A percentile compares a stretch with the other conserved stretches of the same genome.
These are phyloP conservation scores for Myripristis jacobus DNA, from an alignment of 2,797 vertebrate species.

Conservation along the genomic window DNA sequence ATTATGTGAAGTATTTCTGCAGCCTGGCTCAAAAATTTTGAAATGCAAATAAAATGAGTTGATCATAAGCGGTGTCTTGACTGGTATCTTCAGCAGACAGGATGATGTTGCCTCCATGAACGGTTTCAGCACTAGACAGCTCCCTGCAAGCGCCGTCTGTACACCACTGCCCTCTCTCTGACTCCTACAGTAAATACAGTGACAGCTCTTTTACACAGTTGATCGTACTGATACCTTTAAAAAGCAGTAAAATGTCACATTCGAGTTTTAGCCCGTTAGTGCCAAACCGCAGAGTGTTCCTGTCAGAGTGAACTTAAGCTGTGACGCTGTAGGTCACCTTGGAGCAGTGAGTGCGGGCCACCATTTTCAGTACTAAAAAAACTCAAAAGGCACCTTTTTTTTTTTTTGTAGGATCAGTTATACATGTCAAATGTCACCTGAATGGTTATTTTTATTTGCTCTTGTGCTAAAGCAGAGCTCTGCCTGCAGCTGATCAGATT, in stretches of 20 bases:
- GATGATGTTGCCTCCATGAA: not conserved
- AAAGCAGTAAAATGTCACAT: not conserved
- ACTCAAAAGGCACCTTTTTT: not conserved
- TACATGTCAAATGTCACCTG: conserved; percentile 26
- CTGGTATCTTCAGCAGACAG: not conserved
- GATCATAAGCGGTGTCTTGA: not conserved
- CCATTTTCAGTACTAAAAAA: not conserved
- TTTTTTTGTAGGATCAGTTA: not conserved
- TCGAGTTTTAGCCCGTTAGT: not conserved
- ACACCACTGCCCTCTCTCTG: conserved; percentile 21
- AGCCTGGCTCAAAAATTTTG: conserved; percentile 33
- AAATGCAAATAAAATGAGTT: conserved; percentile 54
- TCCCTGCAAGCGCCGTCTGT: not conserved
- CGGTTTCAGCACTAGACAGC: conserved; percentile 35
- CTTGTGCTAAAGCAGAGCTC: not conserved
- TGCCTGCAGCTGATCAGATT: conserved; percentile 18
- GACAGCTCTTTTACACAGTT: not conserved
- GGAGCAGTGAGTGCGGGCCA: not conserved
- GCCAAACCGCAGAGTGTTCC: not conserved
- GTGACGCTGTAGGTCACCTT: not conserved
- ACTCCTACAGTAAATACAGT: not conserved
- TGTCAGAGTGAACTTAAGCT: not conserved
- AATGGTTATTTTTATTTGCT: conserved; percentile 17
- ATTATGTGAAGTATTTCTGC: conserved; percentile 28
- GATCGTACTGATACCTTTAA: not conserved